These are phyloP conservation scores for Nestor notabilis DNA, from an alignment of 2,113 vertebrate genomes.

Conservation along the genomic window DNA sequence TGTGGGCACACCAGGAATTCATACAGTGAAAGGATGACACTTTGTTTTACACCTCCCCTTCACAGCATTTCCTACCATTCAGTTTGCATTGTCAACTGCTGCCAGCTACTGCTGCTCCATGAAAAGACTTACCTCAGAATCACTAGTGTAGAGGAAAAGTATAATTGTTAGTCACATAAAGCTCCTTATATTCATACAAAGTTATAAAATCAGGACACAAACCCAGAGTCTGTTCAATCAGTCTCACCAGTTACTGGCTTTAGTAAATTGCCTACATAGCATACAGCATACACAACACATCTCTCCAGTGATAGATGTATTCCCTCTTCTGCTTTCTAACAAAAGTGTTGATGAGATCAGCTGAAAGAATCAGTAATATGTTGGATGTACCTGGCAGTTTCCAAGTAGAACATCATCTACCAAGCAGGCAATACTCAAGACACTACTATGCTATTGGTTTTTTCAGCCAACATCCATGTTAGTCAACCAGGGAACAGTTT, in stretches of 20 bases:
- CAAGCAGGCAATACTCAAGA: not conserved
- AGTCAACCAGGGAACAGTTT: not conserved
- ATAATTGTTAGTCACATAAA: not conserved
- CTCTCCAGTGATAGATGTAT: not conserved
- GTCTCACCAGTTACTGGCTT: not conserved
- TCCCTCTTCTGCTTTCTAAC: not conserved
- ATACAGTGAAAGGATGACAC: not conserved
- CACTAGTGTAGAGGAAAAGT: not conserved
- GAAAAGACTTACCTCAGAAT: not conserved
- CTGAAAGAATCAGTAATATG: not conserved
- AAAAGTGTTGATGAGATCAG: not conserved
- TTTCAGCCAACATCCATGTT: not conserved
- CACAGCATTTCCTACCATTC: not conserved
- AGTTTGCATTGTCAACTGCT: not conserved
- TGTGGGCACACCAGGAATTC: not conserved
- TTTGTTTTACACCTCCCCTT: not conserved
- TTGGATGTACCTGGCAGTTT: not conserved
- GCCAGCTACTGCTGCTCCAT: not conserved
- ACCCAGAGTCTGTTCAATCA: not conserved
- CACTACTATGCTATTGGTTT: not conserved
- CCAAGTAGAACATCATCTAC: not conserved
- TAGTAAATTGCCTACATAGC: not conserved
- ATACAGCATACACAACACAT: not conserved
- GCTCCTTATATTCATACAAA: not conserved
- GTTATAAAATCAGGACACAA: not conserved